A percentile compares a stretch with the other conserved stretches of the same genome.
Evolutionary conservation across 2,888 invertebrate species (phyloP).

Genomic region (Oxyscelio sp.): DNA sequence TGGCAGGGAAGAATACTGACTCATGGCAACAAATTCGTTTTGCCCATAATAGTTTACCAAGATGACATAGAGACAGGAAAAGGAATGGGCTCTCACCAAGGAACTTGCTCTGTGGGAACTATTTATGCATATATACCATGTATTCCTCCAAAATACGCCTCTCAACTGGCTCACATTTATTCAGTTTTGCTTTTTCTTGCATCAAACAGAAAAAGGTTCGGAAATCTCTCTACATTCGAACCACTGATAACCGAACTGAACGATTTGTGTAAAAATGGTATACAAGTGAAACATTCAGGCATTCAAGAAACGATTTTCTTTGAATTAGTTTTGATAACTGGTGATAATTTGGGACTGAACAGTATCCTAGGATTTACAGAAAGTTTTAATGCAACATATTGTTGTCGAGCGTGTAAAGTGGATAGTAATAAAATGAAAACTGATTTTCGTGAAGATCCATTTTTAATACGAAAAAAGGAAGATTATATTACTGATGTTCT

Average conservation of each 20-base stretch:
- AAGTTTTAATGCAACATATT: constrained; percentile 43
- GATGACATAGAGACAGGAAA: constrained; percentile 38
- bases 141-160: constrained; percentile 54
- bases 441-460: neutral
- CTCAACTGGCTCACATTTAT: constrained; percentile 33
- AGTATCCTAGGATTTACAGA: constrained; percentile 54
- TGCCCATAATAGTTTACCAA: constrained; percentile 17
- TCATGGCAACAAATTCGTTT: constrained; percentile 14
- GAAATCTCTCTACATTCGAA: constrained; percentile 31
- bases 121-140: too few species aligned
- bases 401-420: constrained; percentile 59
- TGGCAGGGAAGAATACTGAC: neutral
- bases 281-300: neutral
- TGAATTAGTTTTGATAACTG: constrained; percentile 46
- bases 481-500: constrained; percentile 46
- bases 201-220: constrained; percentile 34
- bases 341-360: constrained; percentile 60
- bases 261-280: neutral
- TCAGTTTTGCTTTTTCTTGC: constrained; percentile 43
- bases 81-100: constrained; percentile 22
- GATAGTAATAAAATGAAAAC: constrained; percentile 5
- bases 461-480: constrained; percentile 15
- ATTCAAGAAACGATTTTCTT: constrained; percentile 38
- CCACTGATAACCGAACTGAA: constrained; percentile 51
- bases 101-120: too few species aligned